Evolutionary conservation across 2,888 invertebrate genomes (phyloP), one percentile per base, ranked within the genome.

Genomic region (Caenorhabditis becei): DNA sequence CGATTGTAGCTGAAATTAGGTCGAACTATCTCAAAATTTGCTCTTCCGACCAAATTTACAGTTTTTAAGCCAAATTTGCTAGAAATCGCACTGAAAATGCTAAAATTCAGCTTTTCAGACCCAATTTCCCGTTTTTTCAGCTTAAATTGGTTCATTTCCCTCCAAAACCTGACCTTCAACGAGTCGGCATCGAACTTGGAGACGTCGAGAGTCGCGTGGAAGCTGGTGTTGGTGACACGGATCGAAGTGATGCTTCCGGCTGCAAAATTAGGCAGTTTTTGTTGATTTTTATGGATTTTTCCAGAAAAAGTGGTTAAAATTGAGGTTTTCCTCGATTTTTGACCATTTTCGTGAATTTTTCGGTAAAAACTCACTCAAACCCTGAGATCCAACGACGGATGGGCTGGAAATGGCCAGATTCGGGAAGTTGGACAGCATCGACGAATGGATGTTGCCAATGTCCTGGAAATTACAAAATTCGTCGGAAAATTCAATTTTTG

Each of bases 131-230:
- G n/a, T n/a, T n/a, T n/a, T n/a, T n/a, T n/a, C n/a, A n/a, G n/a
- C n/a, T n/a, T n/a, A n/a, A n/a, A n/a, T n/a, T n/a, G n/a, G n/a
- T n/a, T n/a, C n/a, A n/a, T n/a, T n/a, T n/a, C n/a, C n/a, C n/a
- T n/a, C n/a, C n/a, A 54, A 65, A 37, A 23, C 20, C 26, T 16
- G 7, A 88, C 88, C 78, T 89, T 90, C 61, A 89, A 71, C 61
- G 89, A 88, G 37, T 89, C 89, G 1, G 89, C 86, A 28, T 87
- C 85, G 72, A 84, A 89, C 24, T 83, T 87, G 37, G 83, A 77
- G 41, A 89, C 88, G 74, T 89, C 89, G 51, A 89, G 56, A n/a
- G 83, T 83, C 8, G 85, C 89, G 20, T 86, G 83, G 74, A 89
- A 82, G 47, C 80, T 82, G 54, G 90, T 89, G 62, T 89, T 88